Conservation (phyloP, 2,113 vertebrate genomes). For the Narcine bancroftii region DNA sequence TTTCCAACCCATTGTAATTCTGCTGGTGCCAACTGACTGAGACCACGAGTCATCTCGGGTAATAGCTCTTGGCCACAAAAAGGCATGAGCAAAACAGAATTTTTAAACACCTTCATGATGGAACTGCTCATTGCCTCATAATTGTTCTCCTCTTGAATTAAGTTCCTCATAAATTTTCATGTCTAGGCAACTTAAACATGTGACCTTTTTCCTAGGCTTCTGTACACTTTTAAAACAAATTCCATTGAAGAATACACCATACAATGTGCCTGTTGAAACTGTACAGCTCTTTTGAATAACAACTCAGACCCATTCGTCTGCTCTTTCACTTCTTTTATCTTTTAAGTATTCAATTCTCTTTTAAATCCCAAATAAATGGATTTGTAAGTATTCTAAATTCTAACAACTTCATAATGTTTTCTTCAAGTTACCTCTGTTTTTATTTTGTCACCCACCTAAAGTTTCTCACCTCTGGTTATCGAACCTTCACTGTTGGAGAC, state of each 20-base stretch:
- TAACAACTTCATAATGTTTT: neutral
- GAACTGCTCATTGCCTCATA: neutral
- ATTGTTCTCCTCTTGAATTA: neutral
- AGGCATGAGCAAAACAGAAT: too few species aligned
- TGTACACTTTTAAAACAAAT: neutral
- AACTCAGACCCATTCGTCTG: neutral
- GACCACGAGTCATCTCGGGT: neutral
- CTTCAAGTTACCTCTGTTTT: neutral
- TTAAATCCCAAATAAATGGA: neutral
- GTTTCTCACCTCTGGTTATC: neutral
- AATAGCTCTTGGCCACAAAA: neutral
- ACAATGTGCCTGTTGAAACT: neutral
- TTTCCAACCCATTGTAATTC: neutral
- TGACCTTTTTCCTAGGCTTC: neutral
- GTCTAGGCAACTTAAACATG: neutral
- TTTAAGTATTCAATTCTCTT: neutral
- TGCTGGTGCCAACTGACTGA: neutral
- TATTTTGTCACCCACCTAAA: neutral
- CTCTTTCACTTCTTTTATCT: neutral
- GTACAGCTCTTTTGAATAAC: neutral
- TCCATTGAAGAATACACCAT: neutral
- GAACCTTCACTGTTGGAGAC: neutral
- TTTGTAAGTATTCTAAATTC: neutral
- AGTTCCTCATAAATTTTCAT: neutral
- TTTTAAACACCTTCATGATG: neutral